Evolutionary conservation across 35 echinoderm and acorn worm genomes (phyloP), one percentile per base, ranked within the genome.

Genomic region (Nesometra sesokonis): DNA sequence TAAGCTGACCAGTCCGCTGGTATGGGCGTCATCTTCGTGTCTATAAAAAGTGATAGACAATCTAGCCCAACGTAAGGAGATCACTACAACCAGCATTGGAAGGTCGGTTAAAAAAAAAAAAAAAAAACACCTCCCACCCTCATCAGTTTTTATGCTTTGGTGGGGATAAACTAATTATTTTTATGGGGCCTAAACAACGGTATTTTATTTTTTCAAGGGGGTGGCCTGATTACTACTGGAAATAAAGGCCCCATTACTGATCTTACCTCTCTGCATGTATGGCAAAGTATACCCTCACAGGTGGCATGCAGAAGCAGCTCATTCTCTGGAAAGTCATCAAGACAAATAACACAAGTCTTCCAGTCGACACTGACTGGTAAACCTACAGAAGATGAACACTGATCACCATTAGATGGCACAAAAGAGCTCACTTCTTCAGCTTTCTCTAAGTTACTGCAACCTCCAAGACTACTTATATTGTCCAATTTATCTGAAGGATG

Each of bases 301-400:
- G 82, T 34, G 32, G 82, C 46, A 47, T 99, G 96, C 7, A 88
- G 92, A 23, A 99, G 79, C 32, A 99, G 77, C 29, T 99, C 90
- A 84, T 99, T 89, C 7, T 85, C 81, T 29, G 96, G 88, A 4
- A 94, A 86, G 32, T 99, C 96, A 80, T 99, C 96, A 39, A 99
- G 82, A 88, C 96, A 99, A 32, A 99, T 93, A 29, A 90, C 93
- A 81, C 96, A 99, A 23, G 90, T 84, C 35, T 93, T 90, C 96
- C 96, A 99, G 36, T 91, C 85, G 5, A 27, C 67, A 43, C 77
- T 40, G 17, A 39, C 19, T 23, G 37, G 37, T 57, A 27, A 46
- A 8, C 11, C 40, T 23, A 11, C 89, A 43, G 39, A 43, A 43
- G 52, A 17, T 67, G 52, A 43, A 43, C 39, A 67, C 23, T 67